phyloP scores from a whole-genome alignment of 2,888 invertebrate genomes.

The Thymelicus acteon region DNA sequence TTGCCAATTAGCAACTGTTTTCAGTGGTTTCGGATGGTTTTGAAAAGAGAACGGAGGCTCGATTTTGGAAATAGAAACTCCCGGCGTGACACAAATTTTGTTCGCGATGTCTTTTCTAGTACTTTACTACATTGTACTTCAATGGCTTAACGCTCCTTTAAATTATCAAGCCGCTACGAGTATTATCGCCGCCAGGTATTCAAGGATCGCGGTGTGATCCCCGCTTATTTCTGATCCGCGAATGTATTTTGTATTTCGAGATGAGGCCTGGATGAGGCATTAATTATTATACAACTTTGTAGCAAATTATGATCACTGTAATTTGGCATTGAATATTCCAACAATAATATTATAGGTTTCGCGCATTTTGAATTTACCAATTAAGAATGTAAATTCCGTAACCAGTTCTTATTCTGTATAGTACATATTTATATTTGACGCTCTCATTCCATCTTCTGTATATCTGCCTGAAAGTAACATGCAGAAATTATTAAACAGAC shows the following conservation, averaged over 20 bases:
- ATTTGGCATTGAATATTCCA: neutral
- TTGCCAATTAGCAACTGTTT: no score
- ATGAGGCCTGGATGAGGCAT: neutral
- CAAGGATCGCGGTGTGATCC: conserved; percentile 1
- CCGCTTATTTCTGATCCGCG: conserved; percentile 16
- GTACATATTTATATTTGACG: neutral
- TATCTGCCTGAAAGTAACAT: no score
- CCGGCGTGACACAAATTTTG: no score
- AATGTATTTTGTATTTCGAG: conserved; percentile 4
- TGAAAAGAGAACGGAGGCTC: no score
- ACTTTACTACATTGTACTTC: no score
- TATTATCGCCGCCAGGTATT: conserved; percentile 20
- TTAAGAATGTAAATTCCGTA: neutral
- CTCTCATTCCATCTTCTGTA: no score
- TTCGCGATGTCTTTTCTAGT: no score
- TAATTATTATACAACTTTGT: neutral
- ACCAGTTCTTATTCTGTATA: no score
- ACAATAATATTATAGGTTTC: neutral
- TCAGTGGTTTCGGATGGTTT: no score
- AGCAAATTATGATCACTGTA: neutral
- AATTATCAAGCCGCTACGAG: conserved; percentile 23
- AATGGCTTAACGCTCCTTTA: conserved; percentile 15
- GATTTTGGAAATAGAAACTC: no score
- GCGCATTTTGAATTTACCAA: neutral
- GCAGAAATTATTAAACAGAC: no score